A percentile compares a stretch with the other conserved stretches of the same genome.
Conservation (phyloP, 2,113 vertebrate species). For the Casuarius casuarius region DNA sequence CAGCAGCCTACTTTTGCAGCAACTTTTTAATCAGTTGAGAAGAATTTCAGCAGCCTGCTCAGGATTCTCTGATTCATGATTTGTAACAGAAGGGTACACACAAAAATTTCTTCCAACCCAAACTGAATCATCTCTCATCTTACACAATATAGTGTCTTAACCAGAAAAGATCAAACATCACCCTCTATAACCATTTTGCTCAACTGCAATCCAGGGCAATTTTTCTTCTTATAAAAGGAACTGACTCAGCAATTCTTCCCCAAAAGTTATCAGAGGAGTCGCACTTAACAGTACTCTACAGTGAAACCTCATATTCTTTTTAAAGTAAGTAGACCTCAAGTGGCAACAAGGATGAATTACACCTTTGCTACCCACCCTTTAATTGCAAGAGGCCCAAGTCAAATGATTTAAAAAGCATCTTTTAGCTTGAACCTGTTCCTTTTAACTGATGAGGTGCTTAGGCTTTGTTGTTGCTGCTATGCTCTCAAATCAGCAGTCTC, state of each 20-base stretch:
- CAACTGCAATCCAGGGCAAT: background rate
- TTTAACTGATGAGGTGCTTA: background rate
- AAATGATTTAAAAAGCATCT: background rate
- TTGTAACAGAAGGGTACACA: background rate
- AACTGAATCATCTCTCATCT: accelerated
- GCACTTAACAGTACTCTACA: accelerated
- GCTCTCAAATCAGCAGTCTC: background rate
- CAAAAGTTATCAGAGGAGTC: background rate
- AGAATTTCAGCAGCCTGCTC: background rate
- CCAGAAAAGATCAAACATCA: background rate
- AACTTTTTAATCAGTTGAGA: background rate
- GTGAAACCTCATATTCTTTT: background rate
- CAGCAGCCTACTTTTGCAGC: background rate
- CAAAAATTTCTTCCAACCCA: background rate
- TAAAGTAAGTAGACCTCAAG: background rate
- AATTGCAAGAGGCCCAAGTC: background rate
- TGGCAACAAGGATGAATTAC: background rate
- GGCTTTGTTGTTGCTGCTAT: background rate
- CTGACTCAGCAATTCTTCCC: background rate
- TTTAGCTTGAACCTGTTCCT: background rate
- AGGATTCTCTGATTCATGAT: background rate
- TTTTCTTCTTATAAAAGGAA: background rate
- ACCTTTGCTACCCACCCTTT: background rate
- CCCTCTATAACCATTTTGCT: background rate
- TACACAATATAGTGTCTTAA: accelerated